Conservation (phyloP, 2,113 vertebrate genomes). For the Callipepla squamata region DNA sequence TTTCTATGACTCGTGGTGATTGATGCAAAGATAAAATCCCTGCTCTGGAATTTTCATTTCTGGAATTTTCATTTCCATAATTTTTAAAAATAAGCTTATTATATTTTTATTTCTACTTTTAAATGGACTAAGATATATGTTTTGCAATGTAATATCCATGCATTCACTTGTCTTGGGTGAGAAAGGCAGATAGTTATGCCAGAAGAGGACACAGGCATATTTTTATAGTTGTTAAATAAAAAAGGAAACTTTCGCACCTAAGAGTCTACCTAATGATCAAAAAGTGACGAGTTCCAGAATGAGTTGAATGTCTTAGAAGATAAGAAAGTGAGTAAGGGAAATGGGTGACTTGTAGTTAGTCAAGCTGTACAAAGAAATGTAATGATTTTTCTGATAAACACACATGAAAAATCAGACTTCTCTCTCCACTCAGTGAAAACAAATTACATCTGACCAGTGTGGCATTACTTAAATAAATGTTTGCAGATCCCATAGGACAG, state of each 20-base stretch:
- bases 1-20: not conserved
- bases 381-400: not conserved
- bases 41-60: not conserved
- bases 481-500: not conserved
- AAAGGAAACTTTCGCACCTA: not conserved
- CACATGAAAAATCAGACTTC: conserved; percentile 13
- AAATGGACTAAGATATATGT: not conserved
- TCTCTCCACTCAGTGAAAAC: not conserved
- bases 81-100: not conserved
- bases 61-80: not conserved
- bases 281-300: conserved; percentile 3
- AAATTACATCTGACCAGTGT: not conserved
- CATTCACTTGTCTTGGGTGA: not conserved
- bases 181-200: not conserved
- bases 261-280: not conserved
- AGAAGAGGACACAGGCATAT: not conserved
- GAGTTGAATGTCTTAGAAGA: not conserved
- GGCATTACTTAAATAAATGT: not conserved
- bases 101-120: not conserved
- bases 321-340: conserved; percentile 3
- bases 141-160: not conserved
- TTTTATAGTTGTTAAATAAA: not conserved
- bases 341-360: not conserved
- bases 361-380: not conserved
- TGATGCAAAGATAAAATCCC: not conserved